Conservation (phyloP, 2,888 invertebrate genomes). For the Lycocerus yunnanus region DNA sequence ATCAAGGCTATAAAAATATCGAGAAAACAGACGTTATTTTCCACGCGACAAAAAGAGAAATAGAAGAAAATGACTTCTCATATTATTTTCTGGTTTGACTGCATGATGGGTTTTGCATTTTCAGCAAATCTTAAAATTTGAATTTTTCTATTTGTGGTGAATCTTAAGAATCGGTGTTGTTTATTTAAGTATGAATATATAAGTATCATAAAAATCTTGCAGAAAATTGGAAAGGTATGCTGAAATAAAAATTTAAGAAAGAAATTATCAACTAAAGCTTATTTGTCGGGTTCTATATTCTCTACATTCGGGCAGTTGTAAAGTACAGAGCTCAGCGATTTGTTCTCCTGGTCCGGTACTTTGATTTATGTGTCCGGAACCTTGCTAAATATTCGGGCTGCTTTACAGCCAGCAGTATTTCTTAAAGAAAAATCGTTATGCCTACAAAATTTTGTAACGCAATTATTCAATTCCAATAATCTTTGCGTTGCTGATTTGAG, state of each 20-base stretch:
- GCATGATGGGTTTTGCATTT: slow-evolving; percentile 43
- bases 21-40: slow-evolving; percentile 30
- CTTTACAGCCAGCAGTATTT: slow-evolving; percentile 45
- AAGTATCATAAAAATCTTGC: background rate
- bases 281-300: slow-evolving; percentile 23
- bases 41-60: slow-evolving; percentile 30
- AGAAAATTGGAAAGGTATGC: background rate
- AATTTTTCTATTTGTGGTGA: background rate
- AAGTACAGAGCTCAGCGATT: slow-evolving; percentile 51
- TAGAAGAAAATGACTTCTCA: slow-evolving; percentile 37
- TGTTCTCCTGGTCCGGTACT: slow-evolving; percentile 46
- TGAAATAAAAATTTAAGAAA: slow-evolving; percentile 20
- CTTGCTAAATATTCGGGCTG: slow-evolving; percentile 52
- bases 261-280: slow-evolving; percentile 32
- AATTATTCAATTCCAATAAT: background rate
- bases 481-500: background rate
- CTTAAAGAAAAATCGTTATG: slow-evolving; percentile 42
- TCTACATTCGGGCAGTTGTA: slow-evolving; percentile 40
- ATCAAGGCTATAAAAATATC: slow-evolving; percentile 30
- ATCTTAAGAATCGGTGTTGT: background rate
- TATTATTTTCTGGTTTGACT: slow-evolving; percentile 37
- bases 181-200: background rate
- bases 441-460: slow-evolving; percentile 1
- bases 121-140: slow-evolving; percentile 45
- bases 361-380: slow-evolving; percentile 52